Conservation (phyloP, 2,888 invertebrate species). For the Diaperis boleti region DNA sequence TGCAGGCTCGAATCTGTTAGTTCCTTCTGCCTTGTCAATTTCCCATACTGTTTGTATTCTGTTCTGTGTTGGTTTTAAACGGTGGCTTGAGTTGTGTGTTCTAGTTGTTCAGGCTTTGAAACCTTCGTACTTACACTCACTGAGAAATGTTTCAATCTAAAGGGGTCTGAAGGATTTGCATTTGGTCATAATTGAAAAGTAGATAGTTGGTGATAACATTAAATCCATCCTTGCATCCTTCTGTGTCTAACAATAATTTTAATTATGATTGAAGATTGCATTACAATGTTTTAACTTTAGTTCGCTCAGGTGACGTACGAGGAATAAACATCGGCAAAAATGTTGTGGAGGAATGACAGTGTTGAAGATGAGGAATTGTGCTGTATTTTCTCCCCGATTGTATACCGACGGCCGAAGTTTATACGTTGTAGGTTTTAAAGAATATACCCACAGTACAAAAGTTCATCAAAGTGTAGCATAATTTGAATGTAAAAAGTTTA, state of each 20-base stretch:
- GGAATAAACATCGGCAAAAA: constrained; percentile 3
- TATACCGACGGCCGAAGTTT: too few species aligned
- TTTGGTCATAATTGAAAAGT: constrained; percentile 4
- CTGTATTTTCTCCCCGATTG: not conserved
- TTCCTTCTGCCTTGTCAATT: constrained; percentile 56
- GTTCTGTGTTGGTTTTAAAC: constrained; percentile 60
- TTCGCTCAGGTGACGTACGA: constrained; percentile 14
- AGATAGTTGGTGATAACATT: constrained; percentile 16
- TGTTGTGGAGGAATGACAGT: not conserved
- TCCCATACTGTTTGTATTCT: constrained; percentile 56
- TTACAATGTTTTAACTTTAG: constrained; percentile 9
- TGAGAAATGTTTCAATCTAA: constrained; percentile 19
- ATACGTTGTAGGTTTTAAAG: too few species aligned
- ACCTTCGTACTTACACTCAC: constrained; percentile 32
- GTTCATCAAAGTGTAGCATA: too few species aligned
- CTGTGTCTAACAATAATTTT: constrained; percentile 21
- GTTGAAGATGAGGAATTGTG: constrained; percentile 8
- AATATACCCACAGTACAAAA: too few species aligned
- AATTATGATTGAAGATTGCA: constrained; percentile 5
- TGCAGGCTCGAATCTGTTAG: constrained; percentile 47
- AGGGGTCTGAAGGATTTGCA: constrained; percentile 8
- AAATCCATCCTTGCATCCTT: constrained; percentile 9
- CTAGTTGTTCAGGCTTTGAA: constrained; percentile 46
- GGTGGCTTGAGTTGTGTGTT: constrained; percentile 59
- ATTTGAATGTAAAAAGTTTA: too few species aligned